Evolutionary conservation across 2,888 invertebrate genomes (phyloP), one percentile per base, ranked within the genome.

Genomic region (Syritta pipiens): DNA sequence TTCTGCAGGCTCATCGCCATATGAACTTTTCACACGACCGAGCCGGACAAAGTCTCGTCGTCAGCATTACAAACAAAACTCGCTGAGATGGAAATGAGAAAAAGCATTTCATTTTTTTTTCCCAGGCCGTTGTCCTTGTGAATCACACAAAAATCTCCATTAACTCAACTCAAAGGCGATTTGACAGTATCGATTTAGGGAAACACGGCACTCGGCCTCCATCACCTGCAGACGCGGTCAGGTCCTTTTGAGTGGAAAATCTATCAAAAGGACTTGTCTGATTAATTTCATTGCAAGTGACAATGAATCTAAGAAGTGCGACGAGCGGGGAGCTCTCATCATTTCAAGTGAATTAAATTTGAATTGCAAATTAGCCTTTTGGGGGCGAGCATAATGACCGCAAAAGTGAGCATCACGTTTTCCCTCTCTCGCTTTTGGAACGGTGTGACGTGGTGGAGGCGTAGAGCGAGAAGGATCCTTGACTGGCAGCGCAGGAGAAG

Each of bases 281-380:
- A 49, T 30, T 49, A 19, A 49, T 49, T 19, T 28, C 30, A 49
- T 19, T 49, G 28, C 30, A 49, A 49, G 19, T 19, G n/a, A 28
- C 17, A 49, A 30, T 14, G 28, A 26, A 28, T n/a, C 14, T 28
- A 48, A 17, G 17, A 10, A 19, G 7, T 19, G 6, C 17, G 9
- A 28, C 9, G 48, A 28, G n/a, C 28, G n/a, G n/a, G 28, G 28
- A 7, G n/a, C 19, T 19, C 7, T 30, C 48, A 49, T 19, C 28
- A 48, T n/a, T 30, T 19, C 48, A 49, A 49, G 28, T 49, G 30
- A 30, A 49, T 49, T 49, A 30, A 14, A 49, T 49, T 30, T 30
- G 48, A 49, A 49, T 49, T 49, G 48, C 30, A 49, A 49, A 49
- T 49, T 28, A 30, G 28, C 28, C 48, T 49, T 49, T 14, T n/a